Percentiles rank a stretch among this genome's conserved stretches.
Evolutionary conservation across 1,140 invertebrate genomes (phyloP).

Genomic region (Pissodes strobi): DNA sequence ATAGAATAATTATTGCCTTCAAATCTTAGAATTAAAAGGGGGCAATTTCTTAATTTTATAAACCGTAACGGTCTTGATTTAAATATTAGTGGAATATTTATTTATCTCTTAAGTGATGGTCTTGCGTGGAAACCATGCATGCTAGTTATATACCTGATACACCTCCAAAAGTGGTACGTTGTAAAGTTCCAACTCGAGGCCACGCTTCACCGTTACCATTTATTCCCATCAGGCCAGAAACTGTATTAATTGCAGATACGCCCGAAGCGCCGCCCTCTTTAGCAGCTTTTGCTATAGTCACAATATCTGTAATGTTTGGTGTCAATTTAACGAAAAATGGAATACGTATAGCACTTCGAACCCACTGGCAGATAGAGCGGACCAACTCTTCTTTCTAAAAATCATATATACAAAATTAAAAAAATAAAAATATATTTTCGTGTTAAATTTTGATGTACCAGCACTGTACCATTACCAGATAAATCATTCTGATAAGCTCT

Average conservation of each 20-base stretch:
- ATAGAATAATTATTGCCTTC: no score
- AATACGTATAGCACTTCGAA: constrained; percentile 81
- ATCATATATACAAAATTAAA: constrained; percentile 11
- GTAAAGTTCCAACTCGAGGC: constrained; percentile 84
- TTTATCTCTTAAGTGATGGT: no score
- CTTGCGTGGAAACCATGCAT: no score
- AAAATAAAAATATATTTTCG: no score
- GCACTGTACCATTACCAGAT: no score
- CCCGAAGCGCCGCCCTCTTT: constrained; percentile 90
- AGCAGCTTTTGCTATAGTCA: constrained; percentile 86
- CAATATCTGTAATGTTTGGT: constrained; percentile 95
- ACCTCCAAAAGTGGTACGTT: constrained; percentile 93
- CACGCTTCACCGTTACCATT: constrained; percentile 80
- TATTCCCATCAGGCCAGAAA: constrained; percentile 90
- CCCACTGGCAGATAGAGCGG: constrained; percentile 88
- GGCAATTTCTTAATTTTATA: no score
- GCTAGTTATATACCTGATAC: constrained; percentile 84
- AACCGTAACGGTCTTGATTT: no score
- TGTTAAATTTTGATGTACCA: no score
- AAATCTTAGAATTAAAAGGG: no score
- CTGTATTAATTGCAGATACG: constrained; percentile 96
- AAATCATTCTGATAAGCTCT: no score
- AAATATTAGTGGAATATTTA: no score
- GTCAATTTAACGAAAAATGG: constrained; percentile 99
- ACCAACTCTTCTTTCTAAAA: constrained; percentile 82